phyloP scores from a whole-genome alignment of 2,113 vertebrate species.

The Polypterus senegalus region DNA sequence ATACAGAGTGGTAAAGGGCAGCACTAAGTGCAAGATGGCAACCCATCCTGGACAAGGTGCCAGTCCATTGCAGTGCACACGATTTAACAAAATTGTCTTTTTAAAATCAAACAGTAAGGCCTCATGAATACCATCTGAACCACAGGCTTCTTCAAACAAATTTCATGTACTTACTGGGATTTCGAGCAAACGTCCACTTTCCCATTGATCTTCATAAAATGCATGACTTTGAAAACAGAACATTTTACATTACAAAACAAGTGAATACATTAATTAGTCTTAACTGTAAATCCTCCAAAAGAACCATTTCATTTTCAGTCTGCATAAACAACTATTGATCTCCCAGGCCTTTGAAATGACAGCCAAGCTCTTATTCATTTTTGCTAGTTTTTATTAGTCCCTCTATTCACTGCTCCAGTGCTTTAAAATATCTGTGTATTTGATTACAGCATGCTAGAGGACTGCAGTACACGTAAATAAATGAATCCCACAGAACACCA shows the following conservation, averaged over 20 bases:
- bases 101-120: slow-evolving; percentile 36
- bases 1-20: no score
- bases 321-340: neutral
- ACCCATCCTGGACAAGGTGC: no score
- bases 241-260: slow-evolving; percentile 33
- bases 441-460: no score
- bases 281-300: slow-evolving; percentile 7
- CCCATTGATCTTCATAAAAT: slow-evolving; percentile 43
- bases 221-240: slow-evolving; percentile 23
- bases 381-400: neutral
- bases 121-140: slow-evolving; percentile 15
- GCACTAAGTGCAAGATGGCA: no score
- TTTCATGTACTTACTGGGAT: slow-evolving; percentile 17
- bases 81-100: neutral
- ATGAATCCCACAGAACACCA: no score
- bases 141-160: slow-evolving; percentile 38
- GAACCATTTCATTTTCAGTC: neutral
- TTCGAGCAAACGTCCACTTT: slow-evolving; percentile 32
- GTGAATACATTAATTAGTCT: slow-evolving; percentile 28
- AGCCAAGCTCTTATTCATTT: neutral
- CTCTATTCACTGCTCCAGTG: no score
- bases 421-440: no score
- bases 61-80: no score
- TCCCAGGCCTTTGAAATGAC: neutral
- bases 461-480: no score